A percentile compares a stretch with the other conserved stretches of the same genome.
Conservation (phyloP, 2,888 invertebrate species). For the Tipula vernalis region DNA sequence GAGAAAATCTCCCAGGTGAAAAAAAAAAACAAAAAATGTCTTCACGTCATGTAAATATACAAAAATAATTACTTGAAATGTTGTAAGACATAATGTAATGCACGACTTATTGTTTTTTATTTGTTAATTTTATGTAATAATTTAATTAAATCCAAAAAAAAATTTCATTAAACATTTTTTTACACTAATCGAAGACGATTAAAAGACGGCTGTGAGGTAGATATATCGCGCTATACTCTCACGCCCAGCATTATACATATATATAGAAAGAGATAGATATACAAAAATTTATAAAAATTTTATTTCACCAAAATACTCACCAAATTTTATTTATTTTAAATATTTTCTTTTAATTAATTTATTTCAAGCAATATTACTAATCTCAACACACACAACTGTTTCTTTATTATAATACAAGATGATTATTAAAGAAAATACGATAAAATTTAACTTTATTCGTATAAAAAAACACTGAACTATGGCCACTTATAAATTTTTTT, state of each 20-base stretch:
- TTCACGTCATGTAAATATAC: not conserved
- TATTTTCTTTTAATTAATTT: not conserved
- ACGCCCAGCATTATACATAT: constrained; percentile 7
- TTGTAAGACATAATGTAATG: not conserved
- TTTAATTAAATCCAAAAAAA: not conserved
- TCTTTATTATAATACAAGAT: not conserved
- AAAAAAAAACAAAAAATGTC: not conserved
- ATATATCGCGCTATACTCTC: not conserved
- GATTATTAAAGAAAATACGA: not conserved
- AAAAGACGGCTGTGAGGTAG: not conserved
- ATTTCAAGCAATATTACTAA: not conserved
- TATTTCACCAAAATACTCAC: constrained; percentile 8
- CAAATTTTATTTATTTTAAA: not conserved
- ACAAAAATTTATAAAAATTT: not conserved
- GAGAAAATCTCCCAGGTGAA: not conserved
- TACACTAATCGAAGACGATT: constrained; percentile 5
- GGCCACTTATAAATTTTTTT: not conserved
- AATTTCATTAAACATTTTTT: not conserved
- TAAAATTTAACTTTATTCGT: not conserved
- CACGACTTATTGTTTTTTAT: not conserved
- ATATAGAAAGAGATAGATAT: constrained; percentile 7
- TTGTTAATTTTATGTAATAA: not conserved
- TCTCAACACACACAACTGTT: not conserved
- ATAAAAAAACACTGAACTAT: constrained; percentile 10
- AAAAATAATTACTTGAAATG: not conserved